Base-by-base conservation (phyloP, 2,113 vertebrate genomes). In the Cavia aperea region DNA sequence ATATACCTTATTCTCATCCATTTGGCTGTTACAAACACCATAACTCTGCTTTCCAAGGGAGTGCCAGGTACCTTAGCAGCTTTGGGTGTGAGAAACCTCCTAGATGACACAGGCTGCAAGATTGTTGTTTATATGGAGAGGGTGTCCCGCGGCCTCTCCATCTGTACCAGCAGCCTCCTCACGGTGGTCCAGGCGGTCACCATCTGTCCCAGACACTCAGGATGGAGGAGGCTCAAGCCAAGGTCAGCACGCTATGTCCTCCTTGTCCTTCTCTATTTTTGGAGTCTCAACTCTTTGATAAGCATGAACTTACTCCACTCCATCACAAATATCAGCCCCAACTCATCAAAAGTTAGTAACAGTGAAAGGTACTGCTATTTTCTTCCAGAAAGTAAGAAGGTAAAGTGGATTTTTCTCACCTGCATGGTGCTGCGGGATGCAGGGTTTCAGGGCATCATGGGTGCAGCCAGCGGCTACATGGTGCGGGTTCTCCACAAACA, bases 21-120 rank as follows among this genome's bases (percentile, higher is more conserved):
- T 43, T 84, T 94, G 26, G 12, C 24, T 87, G 58, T 94, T n/a
- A n/a, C 77, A 82, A 95, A 91, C 16, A 77, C 4, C 8, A 23
- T 89, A 12, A 21, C 66, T 0, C 81, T 91, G 36, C 72, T 86
- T 54, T 60, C 43, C 46, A 91, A 88, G 72, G 72, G 23, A 33
- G 36, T 68, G 2, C 5, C 31, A 43, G 81, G n/a, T 23, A 11
- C 21, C 23, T 21, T 43, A 43, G n/a, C n/a, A 23, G n/a, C 70
- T 72, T 72, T 72, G 39, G 70, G n/a, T 72, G n/a, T 72, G 70
- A 72, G 70, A 72, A 39, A 72, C 19, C 43, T 72, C n/a, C 70
- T 43, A 7, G 18, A 4, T 72, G 70, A 72, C 70, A 23, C 1
- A 39, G 70, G n/a, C 19, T 43, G 70, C 24, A 70, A 70, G 68